Percentiles rank a stretch among this genome's conserved stretches.
phyloP scores from a whole-genome alignment of 2,113 vertebrate species.

The Oryzias javanicus region DNA sequence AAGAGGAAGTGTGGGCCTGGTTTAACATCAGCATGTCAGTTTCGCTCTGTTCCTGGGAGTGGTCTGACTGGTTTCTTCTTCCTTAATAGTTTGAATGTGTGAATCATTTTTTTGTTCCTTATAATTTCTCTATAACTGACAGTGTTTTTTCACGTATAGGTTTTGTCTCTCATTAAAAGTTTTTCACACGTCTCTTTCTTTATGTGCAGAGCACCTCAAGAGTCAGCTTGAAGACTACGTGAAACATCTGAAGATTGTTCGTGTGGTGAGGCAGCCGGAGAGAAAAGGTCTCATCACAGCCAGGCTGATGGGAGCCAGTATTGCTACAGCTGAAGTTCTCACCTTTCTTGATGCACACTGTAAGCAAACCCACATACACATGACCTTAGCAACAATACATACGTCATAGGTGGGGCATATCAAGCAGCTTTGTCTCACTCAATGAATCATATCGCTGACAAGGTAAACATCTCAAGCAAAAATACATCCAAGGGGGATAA shows the following conservation, averaged over 20 bases:
- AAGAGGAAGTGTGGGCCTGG: conserved; percentile 24
- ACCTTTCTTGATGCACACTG: conserved; percentile 96
- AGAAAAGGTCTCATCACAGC: conserved; percentile 95
- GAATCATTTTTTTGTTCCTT: neutral
- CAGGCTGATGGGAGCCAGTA: conserved; percentile 87
- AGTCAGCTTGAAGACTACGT: conserved; percentile 82
- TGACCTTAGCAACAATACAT: neutral
- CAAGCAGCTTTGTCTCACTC: neutral
- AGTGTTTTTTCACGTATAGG: neutral
- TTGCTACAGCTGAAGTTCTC: conserved; percentile 87
- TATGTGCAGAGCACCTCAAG: conserved; percentile 83
- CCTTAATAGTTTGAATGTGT: neutral
- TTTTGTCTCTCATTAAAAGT: neutral
- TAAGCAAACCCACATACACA: conserved; percentile 71
- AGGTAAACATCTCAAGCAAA: neutral
- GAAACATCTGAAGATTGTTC: conserved; percentile 84
- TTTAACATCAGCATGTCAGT: conserved; percentile 28
- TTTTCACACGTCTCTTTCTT: neutral
- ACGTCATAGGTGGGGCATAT: neutral
- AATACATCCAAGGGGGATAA: neutral
- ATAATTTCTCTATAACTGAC: neutral
- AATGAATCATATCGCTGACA: neutral
- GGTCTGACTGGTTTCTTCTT: neutral
- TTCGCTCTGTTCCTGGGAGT: conserved; percentile 1
- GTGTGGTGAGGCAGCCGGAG: conserved; percentile 85